phyloP scores from a whole-genome alignment of 2,888 invertebrate genomes.

The Cerastis rubricosa region DNA sequence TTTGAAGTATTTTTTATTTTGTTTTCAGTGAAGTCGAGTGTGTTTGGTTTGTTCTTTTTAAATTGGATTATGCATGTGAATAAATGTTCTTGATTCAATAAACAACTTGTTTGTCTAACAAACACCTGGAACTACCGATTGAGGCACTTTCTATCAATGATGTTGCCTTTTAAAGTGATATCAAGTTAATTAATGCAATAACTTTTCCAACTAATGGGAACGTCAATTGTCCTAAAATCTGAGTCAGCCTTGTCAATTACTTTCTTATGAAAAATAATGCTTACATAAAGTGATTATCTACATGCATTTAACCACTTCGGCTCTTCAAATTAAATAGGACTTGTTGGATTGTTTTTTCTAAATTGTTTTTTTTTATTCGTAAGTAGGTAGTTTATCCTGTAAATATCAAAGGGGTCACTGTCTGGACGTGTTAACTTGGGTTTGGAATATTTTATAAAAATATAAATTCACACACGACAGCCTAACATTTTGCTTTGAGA shows the following conservation, averaged over 20 bases:
- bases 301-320: constrained; percentile 20
- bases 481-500: constrained; percentile 4
- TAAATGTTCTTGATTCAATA: constrained; percentile 88
- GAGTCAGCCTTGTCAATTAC: neutral
- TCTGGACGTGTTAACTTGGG: constrained; percentile 53
- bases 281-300: constrained; percentile 33
- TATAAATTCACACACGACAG: neutral
- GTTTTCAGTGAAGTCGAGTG: constrained; percentile 84
- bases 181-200: constrained; percentile 1
- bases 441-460: neutral
- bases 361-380: constrained; percentile 17
- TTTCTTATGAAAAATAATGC: constrained; percentile 1
- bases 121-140: constrained; percentile 48
- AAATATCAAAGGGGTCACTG: constrained; percentile 6
- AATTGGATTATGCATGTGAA: constrained; percentile 88
- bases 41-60: constrained; percentile 88
- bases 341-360: constrained; percentile 14
- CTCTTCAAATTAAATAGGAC: constrained; percentile 5
- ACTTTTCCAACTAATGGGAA: neutral
- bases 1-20: constrained; percentile 81
- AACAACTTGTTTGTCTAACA: constrained; percentile 72
- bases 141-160: constrained; percentile 40
- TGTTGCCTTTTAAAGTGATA: neutral
- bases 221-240: neutral
- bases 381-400: constrained; percentile 47